Base-by-base conservation (phyloP, 2,888 invertebrate species). In the Euplagia quadripunctaria region DNA sequence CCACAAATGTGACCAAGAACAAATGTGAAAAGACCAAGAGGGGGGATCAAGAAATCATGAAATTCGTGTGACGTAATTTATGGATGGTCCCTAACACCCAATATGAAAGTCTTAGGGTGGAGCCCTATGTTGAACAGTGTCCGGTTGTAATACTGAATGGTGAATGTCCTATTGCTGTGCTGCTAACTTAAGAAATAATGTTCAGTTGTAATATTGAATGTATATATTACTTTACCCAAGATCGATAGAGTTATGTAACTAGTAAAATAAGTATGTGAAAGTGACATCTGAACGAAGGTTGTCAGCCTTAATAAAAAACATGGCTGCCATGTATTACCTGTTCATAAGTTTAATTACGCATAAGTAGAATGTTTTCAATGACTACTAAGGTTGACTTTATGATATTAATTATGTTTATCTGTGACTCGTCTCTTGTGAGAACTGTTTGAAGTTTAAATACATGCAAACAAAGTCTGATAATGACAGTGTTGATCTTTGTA, bases 371-470 rank as follows among this genome's bases (percentile, higher is more conserved):
- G 68, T 77, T 70, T 72, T 16, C 49, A 75, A 69, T 77, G 77
- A 75, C 64, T 31, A 70, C 73, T 65, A 31, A n/a, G 46, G 16
- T 46, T 69, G 31, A 63, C 31, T 69, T 17, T 11, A 49, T 76
- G 55, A 72, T n/a, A 51, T 31, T 68, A 68, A 77, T 76, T 78
- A 70, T 71, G 17, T 72, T 77, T 73, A 76, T 70, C 61, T 71
- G 68, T 70, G 79, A 75, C 58, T 65, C 20, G 49, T 41, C 16
- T 61, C 58, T 58, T 68, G 31, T 41, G 31, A 71, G 43, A 71
- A 68, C 14, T n/a, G 46, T 65, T 70, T 71, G 41, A 68, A 42
- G 65, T 65, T 5, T 46, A n/a, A 74, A n/a, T 64, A 63, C 51
- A 16, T 0, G 51, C 11, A 70, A 51, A 70, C 63, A 70, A 64